Conservation (phyloP, 2,888 invertebrate species). For the Norana najaformis region DNA sequence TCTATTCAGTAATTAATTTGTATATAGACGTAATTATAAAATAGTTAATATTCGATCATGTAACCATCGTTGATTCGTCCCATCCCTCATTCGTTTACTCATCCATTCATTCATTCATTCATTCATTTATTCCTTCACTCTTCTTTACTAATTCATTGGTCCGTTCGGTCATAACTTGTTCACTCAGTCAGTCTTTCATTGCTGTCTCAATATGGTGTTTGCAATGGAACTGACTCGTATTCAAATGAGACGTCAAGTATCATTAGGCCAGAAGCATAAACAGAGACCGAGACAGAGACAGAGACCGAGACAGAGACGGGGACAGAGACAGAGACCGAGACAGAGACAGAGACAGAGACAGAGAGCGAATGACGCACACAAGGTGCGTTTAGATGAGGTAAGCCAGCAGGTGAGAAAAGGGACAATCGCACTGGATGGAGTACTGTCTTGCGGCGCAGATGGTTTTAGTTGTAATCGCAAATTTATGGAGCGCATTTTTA, state of each 20-base stretch:
- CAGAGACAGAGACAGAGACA: background rate
- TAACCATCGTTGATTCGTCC: background rate
- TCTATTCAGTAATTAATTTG: background rate
- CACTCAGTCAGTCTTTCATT: background rate
- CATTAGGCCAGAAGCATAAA: background rate
- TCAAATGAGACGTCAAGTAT: background rate
- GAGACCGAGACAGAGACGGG: background rate
- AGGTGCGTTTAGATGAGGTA: background rate
- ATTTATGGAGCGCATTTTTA: background rate
- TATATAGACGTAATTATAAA: background rate
- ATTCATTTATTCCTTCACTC: background rate
- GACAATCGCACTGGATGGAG: background rate
- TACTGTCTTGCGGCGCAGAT: background rate
- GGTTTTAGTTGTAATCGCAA: background rate
- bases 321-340: background rate
- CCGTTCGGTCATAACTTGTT: background rate
- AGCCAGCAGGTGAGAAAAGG: background rate
- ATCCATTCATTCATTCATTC: background rate
- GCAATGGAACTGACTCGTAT: background rate
- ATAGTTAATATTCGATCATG: background rate
- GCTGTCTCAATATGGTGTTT: background rate
- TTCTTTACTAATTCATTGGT: background rate
- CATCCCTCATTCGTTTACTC: background rate
- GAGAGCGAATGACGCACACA: background rate
- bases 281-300: background rate